Evolutionary conservation across 2,113 vertebrate genomes (phyloP).

Genomic region (Turdus rufiventris): DNA sequence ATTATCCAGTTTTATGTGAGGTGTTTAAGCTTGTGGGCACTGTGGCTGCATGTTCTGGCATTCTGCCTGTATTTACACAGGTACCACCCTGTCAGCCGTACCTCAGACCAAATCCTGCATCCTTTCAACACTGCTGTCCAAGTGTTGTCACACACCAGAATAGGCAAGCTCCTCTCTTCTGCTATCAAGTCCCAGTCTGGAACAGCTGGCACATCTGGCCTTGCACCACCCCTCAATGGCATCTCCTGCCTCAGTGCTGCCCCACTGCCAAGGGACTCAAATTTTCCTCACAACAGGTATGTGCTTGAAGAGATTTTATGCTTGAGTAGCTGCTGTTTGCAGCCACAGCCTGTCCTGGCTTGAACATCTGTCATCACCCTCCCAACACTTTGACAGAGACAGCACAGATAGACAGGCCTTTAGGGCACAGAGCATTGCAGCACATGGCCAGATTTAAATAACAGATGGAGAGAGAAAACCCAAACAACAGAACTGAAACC

Average conservation of each 20-base stretch:
- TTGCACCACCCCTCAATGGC: not conserved
- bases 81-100: not conserved
- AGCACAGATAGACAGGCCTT: not conserved
- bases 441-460: not conserved
- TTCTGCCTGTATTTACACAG: not conserved
- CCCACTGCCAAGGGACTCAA: not conserved
- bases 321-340: not conserved
- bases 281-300: not conserved
- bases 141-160: not conserved
- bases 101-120: not conserved
- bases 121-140: not conserved
- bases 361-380: not conserved
- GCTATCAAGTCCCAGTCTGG: not conserved
- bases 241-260: not conserved
- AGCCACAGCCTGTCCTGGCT: not conserved
- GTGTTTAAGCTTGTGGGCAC: not conserved
- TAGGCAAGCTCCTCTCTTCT: not conserved
- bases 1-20: not conserved
- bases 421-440: not conserved
- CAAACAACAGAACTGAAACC: not conserved
- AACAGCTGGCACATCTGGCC: not conserved
- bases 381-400: not conserved
- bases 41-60: not conserved
- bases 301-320: not conserved
- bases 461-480: not conserved